A percentile compares a stretch with the other conserved stretches of the same genome.
phyloP scores from a whole-genome alignment of 2,888 invertebrate species.

The Unio pictorum region DNA sequence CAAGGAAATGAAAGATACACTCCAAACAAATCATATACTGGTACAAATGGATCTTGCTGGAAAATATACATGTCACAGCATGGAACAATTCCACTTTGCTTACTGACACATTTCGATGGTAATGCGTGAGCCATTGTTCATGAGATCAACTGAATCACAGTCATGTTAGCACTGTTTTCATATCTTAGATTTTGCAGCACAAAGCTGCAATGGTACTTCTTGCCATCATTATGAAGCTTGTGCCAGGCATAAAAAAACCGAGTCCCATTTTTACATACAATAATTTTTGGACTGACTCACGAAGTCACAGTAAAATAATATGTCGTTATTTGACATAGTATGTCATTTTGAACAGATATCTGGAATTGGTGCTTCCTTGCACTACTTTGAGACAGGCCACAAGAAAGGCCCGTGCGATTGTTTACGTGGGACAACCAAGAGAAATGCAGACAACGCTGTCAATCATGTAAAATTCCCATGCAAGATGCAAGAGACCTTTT shows the following conservation, averaged over 20 bases:
- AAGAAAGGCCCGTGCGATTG: slow-evolving; percentile 11
- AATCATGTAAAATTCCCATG: slow-evolving; percentile 8
- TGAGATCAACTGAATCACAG: too few relatives aligned
- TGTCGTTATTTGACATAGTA: slow-evolving; percentile 7
- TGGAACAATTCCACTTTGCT: too few relatives aligned
- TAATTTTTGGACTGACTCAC: slow-evolving; percentile 23
- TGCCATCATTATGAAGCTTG: slow-evolving; percentile 12
- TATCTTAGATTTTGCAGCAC: neutral
- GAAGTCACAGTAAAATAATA: slow-evolving; percentile 7
- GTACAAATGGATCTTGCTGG: slow-evolving; percentile 20
- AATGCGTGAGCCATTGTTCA: too few relatives aligned
- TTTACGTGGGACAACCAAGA: slow-evolving; percentile 3
- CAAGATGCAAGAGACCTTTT: slow-evolving; percentile 9
- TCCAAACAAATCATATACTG: slow-evolving; percentile 8
- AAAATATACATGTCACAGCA: slow-evolving; percentile 2
- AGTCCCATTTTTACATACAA: slow-evolving; percentile 6
- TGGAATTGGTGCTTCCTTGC: slow-evolving; percentile 10
- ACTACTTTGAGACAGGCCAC: slow-evolving; percentile 21
- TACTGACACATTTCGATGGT: too few relatives aligned
- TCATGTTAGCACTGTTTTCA: too few relatives aligned
- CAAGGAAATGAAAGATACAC: slow-evolving; percentile 14
- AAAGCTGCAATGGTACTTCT: slow-evolving; percentile 17
- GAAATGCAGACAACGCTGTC: slow-evolving; percentile 6
- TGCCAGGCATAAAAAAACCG: neutral
- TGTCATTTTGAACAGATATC: neutral